Conservation (phyloP, 2,888 invertebrate species). For the Dyspetes luteomarginatus region DNA sequence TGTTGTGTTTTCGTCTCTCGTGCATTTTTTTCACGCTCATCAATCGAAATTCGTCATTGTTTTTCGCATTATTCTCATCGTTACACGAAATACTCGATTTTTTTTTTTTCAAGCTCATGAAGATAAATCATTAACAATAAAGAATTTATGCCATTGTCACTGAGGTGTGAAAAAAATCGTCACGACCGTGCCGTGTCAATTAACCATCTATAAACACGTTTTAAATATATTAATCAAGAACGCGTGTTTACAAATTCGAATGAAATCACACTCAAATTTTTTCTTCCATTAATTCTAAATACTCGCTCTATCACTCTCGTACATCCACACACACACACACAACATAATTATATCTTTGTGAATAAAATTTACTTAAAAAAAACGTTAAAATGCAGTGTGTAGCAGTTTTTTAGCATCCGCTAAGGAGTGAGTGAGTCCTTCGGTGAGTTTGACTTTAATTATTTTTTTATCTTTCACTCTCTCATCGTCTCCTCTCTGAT, state of each 20-base stretch:
- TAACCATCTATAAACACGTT: not conserved
- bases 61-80: not conserved
- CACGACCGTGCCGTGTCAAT: not conserved
- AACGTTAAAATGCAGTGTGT: constrained; percentile 74
- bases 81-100: not conserved
- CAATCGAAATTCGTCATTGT: constrained; percentile 32
- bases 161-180: not conserved
- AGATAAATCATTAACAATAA: not conserved
- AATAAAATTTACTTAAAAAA: constrained; percentile 14
- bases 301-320: not conserved
- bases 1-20: constrained; percentile 50
- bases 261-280: not conserved
- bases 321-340: too few species aligned
- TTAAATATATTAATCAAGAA: not conserved
- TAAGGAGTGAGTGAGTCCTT: constrained; percentile 72
- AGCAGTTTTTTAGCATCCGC: constrained; percentile 81
- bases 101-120: not conserved
- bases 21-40: constrained; percentile 42
- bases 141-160: not conserved
- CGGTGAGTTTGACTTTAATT: constrained; percentile 75
- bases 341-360: too few species aligned
- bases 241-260: not conserved
- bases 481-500: too few species aligned
- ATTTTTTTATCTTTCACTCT: not conserved
- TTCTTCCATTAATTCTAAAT: not conserved